phyloP scores from a whole-genome alignment of 2,888 invertebrate genomes.

The Embidobia sp. region DNA sequence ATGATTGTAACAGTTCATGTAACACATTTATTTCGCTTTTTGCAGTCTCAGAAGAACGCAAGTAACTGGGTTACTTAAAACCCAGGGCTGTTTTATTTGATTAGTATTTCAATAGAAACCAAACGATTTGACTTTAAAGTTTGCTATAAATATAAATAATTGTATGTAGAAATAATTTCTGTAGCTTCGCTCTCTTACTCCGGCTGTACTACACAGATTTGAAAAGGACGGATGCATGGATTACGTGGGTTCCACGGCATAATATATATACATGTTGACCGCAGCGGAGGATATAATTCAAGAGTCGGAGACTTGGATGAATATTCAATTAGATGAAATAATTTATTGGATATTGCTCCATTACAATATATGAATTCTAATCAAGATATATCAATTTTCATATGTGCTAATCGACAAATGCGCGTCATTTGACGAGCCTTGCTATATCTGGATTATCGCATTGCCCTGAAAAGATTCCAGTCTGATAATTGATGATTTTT shows the following conservation, averaged over 20 bases:
- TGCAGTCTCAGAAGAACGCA: too few relatives aligned
- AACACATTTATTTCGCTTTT: too few relatives aligned
- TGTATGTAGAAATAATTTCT: not conserved
- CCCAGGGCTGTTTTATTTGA: too few relatives aligned
- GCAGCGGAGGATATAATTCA: constrained; percentile 54
- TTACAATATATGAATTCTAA: constrained; percentile 55
- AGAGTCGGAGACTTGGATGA: constrained; percentile 50
- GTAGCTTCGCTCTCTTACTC: not conserved
- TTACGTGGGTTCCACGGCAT: constrained; percentile 21
- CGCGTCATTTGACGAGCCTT: constrained; percentile 3
- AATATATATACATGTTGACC: constrained; percentile 54
- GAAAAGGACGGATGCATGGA: constrained; percentile 19
- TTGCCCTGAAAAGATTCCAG: too few relatives aligned
- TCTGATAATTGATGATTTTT: not conserved
- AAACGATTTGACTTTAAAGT: too few relatives aligned
- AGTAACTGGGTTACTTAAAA: too few relatives aligned
- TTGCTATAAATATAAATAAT: too few relatives aligned
- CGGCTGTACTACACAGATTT: not conserved
- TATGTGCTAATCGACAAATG: constrained; percentile 56
- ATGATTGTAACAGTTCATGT: too few relatives aligned
- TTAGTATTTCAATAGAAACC: too few relatives aligned
- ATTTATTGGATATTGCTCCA: constrained; percentile 59
- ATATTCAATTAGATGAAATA: constrained; percentile 61
- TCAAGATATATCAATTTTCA: constrained; percentile 56
- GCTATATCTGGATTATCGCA: not conserved